A percentile compares a stretch with the other conserved stretches of the same genome.
Evolutionary conservation across 1,140 invertebrate genomes (phyloP).

Genomic region (Listronotus bonariensis): DNA sequence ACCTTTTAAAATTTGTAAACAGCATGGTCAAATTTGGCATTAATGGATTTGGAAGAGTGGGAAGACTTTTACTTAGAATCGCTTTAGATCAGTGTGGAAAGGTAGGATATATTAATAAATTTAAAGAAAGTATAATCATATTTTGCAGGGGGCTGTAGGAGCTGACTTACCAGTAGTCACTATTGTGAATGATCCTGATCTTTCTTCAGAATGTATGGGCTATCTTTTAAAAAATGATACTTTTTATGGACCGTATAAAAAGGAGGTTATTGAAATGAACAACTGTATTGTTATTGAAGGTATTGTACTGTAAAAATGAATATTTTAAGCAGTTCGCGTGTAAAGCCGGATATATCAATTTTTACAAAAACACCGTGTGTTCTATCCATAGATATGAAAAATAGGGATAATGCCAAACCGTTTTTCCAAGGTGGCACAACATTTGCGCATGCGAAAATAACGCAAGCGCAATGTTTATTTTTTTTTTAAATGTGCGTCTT

Average conservation of each 20-base stretch:
- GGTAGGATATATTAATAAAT: constrained; percentile 10
- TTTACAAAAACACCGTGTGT: no score
- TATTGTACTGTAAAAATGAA: not conserved
- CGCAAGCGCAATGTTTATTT: no score
- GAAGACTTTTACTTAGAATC: constrained; percentile 29
- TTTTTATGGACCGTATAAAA: constrained; percentile 24
- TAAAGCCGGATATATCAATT: not conserved
- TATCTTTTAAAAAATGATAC: constrained; percentile 31
- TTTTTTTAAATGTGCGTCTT: no score
- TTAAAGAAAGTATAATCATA: not conserved
- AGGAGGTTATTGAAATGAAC: constrained; percentile 29
- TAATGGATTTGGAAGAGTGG: constrained; percentile 37
- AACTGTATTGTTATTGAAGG: constrained; percentile 30
- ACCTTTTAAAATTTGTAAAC: not conserved
- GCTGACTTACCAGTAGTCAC: constrained; percentile 18
- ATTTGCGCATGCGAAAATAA: no score
- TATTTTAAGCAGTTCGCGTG: not conserved
- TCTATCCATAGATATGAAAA: no score
- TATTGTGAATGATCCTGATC: constrained; percentile 31
- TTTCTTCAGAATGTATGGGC: constrained; percentile 21
- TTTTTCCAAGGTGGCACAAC: no score
- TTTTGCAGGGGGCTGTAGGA: constrained; percentile 21
- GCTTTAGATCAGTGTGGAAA: constrained; percentile 25
- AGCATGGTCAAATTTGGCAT: constrained; percentile 35
- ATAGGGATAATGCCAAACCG: no score